phyloP scores from a whole-genome alignment of 2,113 vertebrate genomes.

The Prunella fulvescens region DNA sequence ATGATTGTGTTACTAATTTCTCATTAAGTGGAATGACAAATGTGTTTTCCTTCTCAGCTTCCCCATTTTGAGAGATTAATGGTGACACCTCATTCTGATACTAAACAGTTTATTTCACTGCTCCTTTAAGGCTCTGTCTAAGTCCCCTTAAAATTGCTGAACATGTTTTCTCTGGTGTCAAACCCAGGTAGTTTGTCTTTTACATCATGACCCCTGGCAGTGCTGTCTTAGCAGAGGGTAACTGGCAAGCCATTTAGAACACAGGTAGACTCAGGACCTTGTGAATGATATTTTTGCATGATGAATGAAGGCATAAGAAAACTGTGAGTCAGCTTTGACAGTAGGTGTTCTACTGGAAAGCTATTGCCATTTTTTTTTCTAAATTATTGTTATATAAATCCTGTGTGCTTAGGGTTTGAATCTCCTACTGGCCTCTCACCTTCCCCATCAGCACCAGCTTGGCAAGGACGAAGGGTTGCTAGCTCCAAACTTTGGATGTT shows the following conservation, averaged over 20 bases:
- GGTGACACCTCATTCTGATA: background rate
- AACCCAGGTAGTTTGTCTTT: background rate
- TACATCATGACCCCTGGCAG: background rate
- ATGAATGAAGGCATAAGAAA: background rate
- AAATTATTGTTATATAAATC: background rate
- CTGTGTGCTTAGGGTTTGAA: constrained; percentile 79
- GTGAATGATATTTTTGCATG: background rate
- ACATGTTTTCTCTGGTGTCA: background rate
- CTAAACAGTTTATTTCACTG: background rate
- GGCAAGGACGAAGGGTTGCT: constrained; percentile 91
- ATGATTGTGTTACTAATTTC: background rate
- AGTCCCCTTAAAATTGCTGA: background rate
- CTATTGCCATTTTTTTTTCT: background rate
- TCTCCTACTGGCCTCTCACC: constrained; percentile 80
- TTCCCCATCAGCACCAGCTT: constrained; percentile 80
- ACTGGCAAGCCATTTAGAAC: background rate
- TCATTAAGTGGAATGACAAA: background rate
- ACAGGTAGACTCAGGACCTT: background rate
- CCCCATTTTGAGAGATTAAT: background rate
- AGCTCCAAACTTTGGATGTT: constrained; percentile 92
- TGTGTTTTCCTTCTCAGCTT: background rate
- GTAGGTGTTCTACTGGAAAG: background rate
- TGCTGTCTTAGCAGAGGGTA: background rate
- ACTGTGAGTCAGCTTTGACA: background rate
- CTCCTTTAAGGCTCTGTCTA: background rate